These are phyloP conservation scores for Hypena proboscidalis DNA, from an alignment of 2,888 invertebrate species.

Conservation along the genomic window DNA sequence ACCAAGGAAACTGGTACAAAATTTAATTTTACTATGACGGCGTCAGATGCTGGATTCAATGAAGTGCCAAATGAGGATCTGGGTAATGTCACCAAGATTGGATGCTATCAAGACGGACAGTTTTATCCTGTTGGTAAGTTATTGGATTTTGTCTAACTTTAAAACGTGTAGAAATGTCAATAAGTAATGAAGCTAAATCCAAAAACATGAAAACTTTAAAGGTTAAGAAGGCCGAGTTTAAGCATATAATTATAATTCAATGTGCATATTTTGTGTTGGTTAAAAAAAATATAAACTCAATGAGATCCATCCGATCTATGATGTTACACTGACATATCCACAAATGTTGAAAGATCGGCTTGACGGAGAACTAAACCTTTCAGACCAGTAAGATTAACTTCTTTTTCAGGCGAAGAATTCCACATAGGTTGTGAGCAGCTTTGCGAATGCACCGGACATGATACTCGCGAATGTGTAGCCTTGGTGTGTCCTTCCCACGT, in stretches of 20 bases:
- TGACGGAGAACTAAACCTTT: no score
- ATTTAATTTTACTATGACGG: slow-evolving; percentile 77
- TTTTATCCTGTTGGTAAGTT: slow-evolving; percentile 75
- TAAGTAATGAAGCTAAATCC: no score
- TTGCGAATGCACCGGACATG: slow-evolving; percentile 90
- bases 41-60: slow-evolving; percentile 50
- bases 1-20: slow-evolving; percentile 79
- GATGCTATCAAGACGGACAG: slow-evolving; percentile 69
- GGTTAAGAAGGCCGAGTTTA: no score
- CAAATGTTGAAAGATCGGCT: no score
- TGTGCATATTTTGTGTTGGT: no score
- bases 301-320: no score
- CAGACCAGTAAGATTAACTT: no score
- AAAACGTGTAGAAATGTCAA: no score
- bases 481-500: slow-evolving; percentile 94
- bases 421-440: slow-evolving; percentile 93
- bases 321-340: no score
- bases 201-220: no score
- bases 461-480: slow-evolving; percentile 89
- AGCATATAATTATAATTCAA: no score
- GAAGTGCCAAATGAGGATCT: slow-evolving; percentile 53
- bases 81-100: slow-evolving; percentile 53
- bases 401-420: slow-evolving; percentile 87
- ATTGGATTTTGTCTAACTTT: not conserved
- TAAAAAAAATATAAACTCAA: no score